Base-by-base conservation (phyloP, 1,140 invertebrate genomes). In the Heliconius hermathena region DNA sequence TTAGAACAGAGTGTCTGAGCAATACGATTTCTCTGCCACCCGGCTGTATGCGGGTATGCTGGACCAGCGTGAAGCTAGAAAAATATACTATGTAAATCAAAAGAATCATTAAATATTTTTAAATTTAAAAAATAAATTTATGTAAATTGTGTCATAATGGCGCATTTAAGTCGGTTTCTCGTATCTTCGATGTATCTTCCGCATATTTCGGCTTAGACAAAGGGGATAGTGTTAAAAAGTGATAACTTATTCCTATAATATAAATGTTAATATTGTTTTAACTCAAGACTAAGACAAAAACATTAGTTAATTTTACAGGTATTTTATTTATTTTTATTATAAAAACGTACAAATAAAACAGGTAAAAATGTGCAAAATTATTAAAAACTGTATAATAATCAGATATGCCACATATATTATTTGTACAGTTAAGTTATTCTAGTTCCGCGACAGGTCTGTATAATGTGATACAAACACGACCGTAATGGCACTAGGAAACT, bases 381-480 rank as follows among this genome's bases (percentile, higher is more conserved):
- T 52, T 52, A 1, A 22, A 22, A 0, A 22, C n/a, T 0, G 11
- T 57, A 3, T 66, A 66, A 60, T 29, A 66, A 29, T 16, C 57
- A 13, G 29, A 66, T 66, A 29, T 26, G 57, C 60, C 60, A 16
- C 11, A 26, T 22, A 26, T 26, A 66, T 66, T 66, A 29, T 57
- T 57, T 66, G 60, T 26, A 13, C 60, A 29, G 60, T 29, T 66
- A 66, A 66, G 60, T 66, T 13, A 29, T 66, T 66, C 60, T n/a
- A 29, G 60, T 66, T 66, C 60, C 60, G 60, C 60, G 60, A 66
- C 60, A 66, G 60, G 9, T 66, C 60, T 26, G 60, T 66, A 66
- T 66, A 66, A 66, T 66, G 60, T 26, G 13, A 66, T 66, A 29
- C 22, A 29, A 66, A 66, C 26, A 29, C 60, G 22, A 16, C 60